Evolutionary conservation across 1,140 invertebrate genomes (phyloP).

Genomic region (Maniola jurtina): DNA sequence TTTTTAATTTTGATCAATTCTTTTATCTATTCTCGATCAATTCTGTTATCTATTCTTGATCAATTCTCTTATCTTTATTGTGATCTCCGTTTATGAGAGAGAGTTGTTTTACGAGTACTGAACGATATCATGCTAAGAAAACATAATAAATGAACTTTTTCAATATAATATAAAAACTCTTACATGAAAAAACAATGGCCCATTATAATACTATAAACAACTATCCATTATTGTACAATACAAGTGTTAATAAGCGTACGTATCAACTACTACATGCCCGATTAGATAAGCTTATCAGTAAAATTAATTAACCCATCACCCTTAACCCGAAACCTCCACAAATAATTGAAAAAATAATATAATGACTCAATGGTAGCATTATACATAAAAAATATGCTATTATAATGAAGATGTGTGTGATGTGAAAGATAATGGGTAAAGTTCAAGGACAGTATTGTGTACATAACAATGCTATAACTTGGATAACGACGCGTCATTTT

Average conservation of each 20-base stretch:
- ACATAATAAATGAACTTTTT: no score
- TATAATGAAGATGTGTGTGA: not conserved
- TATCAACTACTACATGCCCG: not conserved
- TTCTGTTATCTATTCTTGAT: no score
- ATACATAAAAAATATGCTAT: not conserved
- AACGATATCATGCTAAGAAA: no score
- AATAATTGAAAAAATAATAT: not conserved
- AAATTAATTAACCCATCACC: conserved; percentile 26
- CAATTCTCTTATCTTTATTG: no score
- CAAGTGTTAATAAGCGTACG: not conserved
- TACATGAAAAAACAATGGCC: not conserved
- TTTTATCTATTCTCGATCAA: no score
- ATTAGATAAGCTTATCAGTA: not conserved
- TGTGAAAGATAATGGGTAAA: conserved; percentile 20
- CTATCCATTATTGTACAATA: not conserved
- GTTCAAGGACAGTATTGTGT: conserved; percentile 27
- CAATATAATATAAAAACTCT: not conserved
- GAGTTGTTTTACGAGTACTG: no score
- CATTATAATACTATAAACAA: not conserved
- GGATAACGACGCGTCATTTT: not conserved
- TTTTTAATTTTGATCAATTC: conserved; percentile 3
- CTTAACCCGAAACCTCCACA: conserved; percentile 8
- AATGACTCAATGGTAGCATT: not conserved
- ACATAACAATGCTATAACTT: conserved; percentile 21
- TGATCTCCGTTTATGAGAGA: no score